Evolutionary conservation across 2,888 invertebrate genomes (phyloP).

Genomic region (Polymixis lichenea): DNA sequence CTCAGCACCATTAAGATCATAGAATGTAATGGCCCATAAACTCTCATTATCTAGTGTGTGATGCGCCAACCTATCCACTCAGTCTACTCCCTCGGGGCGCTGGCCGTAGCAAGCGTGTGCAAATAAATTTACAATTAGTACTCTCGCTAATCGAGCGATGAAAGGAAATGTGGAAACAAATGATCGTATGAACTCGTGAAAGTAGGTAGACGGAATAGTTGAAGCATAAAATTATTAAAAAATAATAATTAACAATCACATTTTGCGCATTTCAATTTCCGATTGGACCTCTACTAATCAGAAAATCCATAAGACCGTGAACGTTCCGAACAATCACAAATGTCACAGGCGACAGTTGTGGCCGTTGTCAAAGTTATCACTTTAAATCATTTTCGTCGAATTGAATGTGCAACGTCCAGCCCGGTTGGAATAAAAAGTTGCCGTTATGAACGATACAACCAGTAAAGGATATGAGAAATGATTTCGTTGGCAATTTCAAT

Average conservation of each 20-base stretch:
- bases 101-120: background rate
- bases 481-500: too few species aligned
- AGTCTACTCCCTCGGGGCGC: background rate
- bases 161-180: background rate
- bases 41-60: slow-evolving; percentile 15
- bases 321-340: slow-evolving; percentile 1
- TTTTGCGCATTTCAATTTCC: background rate
- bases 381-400: slow-evolving; percentile 41
- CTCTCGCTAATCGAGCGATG: background rate
- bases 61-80: slow-evolving; percentile 30
- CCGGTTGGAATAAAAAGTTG: slow-evolving; percentile 10
- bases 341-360: background rate
- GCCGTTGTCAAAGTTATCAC: background rate
- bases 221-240: background rate
- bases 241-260: background rate
- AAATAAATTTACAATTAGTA: slow-evolving; percentile 26
- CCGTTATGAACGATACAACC: background rate
- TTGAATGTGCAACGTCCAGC: slow-evolving; percentile 9
- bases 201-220: too few species aligned
- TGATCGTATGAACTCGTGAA: background rate
- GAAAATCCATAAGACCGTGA: slow-evolving; percentile 4
- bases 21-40: slow-evolving; percentile 1
- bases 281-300: background rate
- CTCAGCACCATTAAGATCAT: background rate
- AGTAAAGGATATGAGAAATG: background rate